Evolutionary conservation across 1,140 invertebrate species (phyloP), one percentile per base, ranked within the genome.

Genomic region (Hesperophylax magnus): DNA sequence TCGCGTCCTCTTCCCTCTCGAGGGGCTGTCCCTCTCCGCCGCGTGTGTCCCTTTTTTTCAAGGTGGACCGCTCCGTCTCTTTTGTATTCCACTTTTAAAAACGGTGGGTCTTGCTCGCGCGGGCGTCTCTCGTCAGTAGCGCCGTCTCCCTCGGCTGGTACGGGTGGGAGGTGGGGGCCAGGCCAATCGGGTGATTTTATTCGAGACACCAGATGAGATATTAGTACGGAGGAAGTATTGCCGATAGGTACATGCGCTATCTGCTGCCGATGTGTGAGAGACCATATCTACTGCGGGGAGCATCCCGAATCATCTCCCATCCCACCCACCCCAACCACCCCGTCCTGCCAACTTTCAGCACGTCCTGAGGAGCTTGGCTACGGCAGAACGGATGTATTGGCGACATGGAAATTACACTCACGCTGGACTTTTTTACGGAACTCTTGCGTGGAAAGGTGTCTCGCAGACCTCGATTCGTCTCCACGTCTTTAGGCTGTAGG

Each of bases 31-130:
- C 47, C 63, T 18, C 53, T 77, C 71, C 15, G 17, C 17, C 71
- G 74, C 60, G 39, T 56, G 72, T 81, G 69, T 77, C 79, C 77
- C 71, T 82, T 82, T 82, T 82, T 83, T 81, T 80, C 65, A 69
- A 65, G 77, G 63, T 69, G 77, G 77, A 78, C 77, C 63, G 74
- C 78, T 69, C 75, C 79, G 69, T 81, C 78, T 76, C 75, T 81
- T 83, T 83, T 81, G 69, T 77, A 77, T 75, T 54, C 58, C 75
- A 79, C 78, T 79, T 79, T 79, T 79, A 78, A 78, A 78, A 78
- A 54, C 53, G 39, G 15, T n/a, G 22, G 47, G 6, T 78, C 61
- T 56, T 65, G 34, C 63, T 67, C 77, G 52, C 52, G 22, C 39
- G 58, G 31, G 34, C 47, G 60, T 22, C 58, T 31, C 31, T 18